A percentile compares a stretch with the other conserved stretches of the same genome.
phyloP scores from a whole-genome alignment of 2,888 invertebrate species.

The Spisula solida region DNA sequence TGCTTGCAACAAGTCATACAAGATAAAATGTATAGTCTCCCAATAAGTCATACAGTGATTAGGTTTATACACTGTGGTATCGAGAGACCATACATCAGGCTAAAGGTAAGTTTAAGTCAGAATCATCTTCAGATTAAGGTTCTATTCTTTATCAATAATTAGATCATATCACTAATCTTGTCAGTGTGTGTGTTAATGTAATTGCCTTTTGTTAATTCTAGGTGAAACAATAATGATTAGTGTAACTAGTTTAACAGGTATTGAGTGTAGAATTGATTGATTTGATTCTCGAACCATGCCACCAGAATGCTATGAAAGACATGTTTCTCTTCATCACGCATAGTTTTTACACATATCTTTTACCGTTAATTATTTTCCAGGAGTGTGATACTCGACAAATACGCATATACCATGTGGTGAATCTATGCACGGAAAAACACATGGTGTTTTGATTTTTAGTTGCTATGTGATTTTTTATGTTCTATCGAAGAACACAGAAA shows the following conservation, averaged over 20 bases:
- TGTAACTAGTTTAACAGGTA: slow-evolving; percentile 3
- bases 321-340: background rate
- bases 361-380: background rate
- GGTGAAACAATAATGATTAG: background rate
- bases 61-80: too few species aligned
- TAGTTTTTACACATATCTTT: background rate
- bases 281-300: background rate
- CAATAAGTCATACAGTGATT: too few species aligned
- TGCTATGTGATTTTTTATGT: too few species aligned
- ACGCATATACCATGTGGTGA: background rate
- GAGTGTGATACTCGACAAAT: background rate
- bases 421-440: background rate
- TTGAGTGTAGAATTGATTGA: background rate
- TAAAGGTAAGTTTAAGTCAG: too few species aligned
- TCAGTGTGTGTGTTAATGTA: background rate
- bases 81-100: too few species aligned
- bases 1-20: too few species aligned
- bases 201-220: background rate
- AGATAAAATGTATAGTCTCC: too few species aligned
- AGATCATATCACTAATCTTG: background rate
- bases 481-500: background rate
- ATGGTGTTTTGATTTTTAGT: background rate
- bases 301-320: slow-evolving; percentile 11
- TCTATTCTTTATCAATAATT: background rate
- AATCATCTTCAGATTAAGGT: too few species aligned